Base-by-base conservation (phyloP, 2,888 invertebrate genomes). In the Sylvicola cinctus region DNA sequence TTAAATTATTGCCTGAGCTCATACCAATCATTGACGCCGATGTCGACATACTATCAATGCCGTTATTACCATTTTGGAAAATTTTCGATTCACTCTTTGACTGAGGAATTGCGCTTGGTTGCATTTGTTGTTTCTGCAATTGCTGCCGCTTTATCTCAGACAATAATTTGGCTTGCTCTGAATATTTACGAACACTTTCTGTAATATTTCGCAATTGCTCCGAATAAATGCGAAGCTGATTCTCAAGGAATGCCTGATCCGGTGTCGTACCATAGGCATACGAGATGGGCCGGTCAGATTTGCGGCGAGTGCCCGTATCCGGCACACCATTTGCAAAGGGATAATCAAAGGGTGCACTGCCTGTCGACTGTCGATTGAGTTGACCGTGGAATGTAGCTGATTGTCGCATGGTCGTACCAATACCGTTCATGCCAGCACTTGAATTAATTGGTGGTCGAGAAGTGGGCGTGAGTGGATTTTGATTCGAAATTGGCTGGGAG, bases 151-250 rank as follows among this genome's bases (percentile, higher is more conserved):
- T 58, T 2, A 58, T 36, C 40, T 58, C 58, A 0, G 56, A 56
- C 3, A 58, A 41, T 4, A 58, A 38, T 38, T 58, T 55, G 2
- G 58, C 56, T 37, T 58, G 58, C 36, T 58, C 58, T 3, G 57
- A 57, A 39, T 58, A 58, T 38, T 58, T 58, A 3, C 58, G 46
- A 16, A 58, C 58, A 41, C 56, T 57, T 37, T 58, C 58, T 1
- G 58, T 58, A 12, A 58, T 58, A 26, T 54, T 54, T 13, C 54
- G 45, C 16, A 58, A 39, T 34, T 58, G 58, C 34, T 58, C 58
- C 5, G 57, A 57, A 31, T 58, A 58, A 11, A 58, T 54, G 28
- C 54, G 44, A 31, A 58, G 36, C 38, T 58, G 58, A 36, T 56
- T 57, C 42, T 58, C 58, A n/a, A 58, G 41, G 36, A 52, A 58